These are phyloP conservation scores for Macropodus opercularis DNA, from an alignment of 2,797 vertebrate genomes.

Conservation along the genomic window DNA sequence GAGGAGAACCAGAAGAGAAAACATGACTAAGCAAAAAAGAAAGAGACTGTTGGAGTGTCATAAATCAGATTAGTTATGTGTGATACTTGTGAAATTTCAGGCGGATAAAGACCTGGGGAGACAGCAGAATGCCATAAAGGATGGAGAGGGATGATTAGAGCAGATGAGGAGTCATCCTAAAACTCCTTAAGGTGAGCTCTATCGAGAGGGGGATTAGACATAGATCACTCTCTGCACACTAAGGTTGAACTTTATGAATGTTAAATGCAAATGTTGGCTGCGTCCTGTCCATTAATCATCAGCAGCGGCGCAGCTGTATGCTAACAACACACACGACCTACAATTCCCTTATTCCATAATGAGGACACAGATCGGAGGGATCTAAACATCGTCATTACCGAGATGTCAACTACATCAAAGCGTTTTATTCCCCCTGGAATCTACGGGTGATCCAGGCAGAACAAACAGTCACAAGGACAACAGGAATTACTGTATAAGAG, in stretches of 20 bases:
- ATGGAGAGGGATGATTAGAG: conserved; percentile 25
- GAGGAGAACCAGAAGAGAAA: conserved; percentile 18
- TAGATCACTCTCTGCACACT: conserved; percentile 23
- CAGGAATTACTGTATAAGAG: neutral
- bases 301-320: conserved; percentile 12
- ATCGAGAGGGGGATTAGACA: conserved; percentile 24
- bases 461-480: neutral
- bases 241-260: conserved; percentile 32
- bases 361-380: conserved; percentile 29
- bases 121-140: conserved; percentile 18
- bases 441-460: conserved; percentile 8
- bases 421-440: conserved; percentile 12
- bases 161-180: conserved; percentile 19
- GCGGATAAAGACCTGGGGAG: conserved; percentile 32
- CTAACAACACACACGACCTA: conserved; percentile 46
- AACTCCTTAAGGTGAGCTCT: conserved; percentile 25
- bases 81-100: conserved; percentile 19
- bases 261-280: conserved; percentile 29
- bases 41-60: conserved; percentile 14
- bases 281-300: conserved; percentile 33
- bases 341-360: conserved; percentile 26
- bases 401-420: conserved; percentile 27
- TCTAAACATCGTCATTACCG: conserved; percentile 36
- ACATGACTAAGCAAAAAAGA: conserved; percentile 26
- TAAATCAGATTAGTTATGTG: conserved; percentile 36